Percentiles rank a stretch among this genome's conserved stretches.
These are phyloP conservation scores for Pseudomyrmex cubaensis DNA, from an alignment of 1,140 invertebrate species.

Conservation along the genomic window DNA sequence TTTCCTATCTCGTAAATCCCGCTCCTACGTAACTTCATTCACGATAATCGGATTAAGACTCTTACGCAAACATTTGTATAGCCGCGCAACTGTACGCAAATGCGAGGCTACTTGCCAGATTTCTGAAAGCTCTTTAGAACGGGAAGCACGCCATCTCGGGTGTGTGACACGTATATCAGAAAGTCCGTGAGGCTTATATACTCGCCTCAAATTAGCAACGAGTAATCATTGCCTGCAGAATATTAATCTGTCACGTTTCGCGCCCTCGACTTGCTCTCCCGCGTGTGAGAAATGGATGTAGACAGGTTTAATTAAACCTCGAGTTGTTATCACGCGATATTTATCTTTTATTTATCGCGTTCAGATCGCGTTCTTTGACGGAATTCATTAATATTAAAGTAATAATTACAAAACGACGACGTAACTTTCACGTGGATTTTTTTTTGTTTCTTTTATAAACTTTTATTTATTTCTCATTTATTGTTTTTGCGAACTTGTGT, in stretches of 20 bases:
- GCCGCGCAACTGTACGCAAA: constrained; percentile 37
- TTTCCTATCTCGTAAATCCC: constrained; percentile 37
- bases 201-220: constrained; percentile 30
- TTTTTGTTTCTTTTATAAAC: no score
- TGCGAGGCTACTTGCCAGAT: constrained; percentile 44
- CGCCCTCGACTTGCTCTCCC: no score
- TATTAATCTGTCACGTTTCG: background rate
- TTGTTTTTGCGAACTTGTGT: no score
- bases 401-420: no score
- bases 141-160: background rate
- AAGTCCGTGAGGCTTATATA: constrained; percentile 2
- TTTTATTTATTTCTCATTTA: no score
- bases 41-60: constrained; percentile 49
- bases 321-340: no score
- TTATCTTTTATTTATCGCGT: background rate
- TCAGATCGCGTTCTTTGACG: background rate
- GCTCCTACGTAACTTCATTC: constrained; percentile 32
- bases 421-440: no score
- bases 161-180: constrained; percentile 40
- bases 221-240: background rate
- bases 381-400: no score
- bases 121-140: constrained; percentile 44
- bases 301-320: constrained; percentile 1
- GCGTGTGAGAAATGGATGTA: background rate
- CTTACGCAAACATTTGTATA: constrained; percentile 47